Evolutionary conservation across 2,888 invertebrate species (phyloP).

Genomic region (Eristalis pertinax): DNA sequence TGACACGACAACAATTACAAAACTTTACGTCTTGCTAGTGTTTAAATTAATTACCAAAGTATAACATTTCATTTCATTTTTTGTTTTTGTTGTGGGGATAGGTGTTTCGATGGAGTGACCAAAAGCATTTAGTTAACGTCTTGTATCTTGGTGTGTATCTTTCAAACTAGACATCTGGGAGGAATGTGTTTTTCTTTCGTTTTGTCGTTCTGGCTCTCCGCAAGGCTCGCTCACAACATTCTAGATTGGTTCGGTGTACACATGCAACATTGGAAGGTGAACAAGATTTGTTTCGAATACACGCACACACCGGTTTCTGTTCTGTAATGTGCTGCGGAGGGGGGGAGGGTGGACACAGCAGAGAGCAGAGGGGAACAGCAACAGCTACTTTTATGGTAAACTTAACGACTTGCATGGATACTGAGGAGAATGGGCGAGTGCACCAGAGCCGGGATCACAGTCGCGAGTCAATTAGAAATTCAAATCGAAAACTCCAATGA

Average conservation of each 20-base stretch:
- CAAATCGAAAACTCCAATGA: constrained; percentile 58
- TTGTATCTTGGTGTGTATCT: constrained; percentile 18
- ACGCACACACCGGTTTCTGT: constrained; percentile 11
- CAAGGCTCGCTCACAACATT: not conserved
- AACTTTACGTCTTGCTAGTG: constrained; percentile 59
- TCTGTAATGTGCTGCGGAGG: too few species aligned
- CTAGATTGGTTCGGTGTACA: constrained; percentile 18
- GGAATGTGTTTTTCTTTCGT: constrained; percentile 24
- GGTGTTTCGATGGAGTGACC: constrained; percentile 22
- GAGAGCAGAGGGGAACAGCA: too few species aligned
- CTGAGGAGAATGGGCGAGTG: constrained; percentile 1
- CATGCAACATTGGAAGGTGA: constrained; percentile 69
- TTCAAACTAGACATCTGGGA: constrained; percentile 36
- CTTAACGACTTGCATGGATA: constrained; percentile 32
- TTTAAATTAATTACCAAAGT: constrained; percentile 58
- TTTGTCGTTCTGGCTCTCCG: not conserved
- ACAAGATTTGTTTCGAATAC: constrained; percentile 45
- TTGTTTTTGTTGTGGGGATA: not conserved
- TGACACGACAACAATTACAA: constrained; percentile 67
- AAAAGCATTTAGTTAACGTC: not conserved
- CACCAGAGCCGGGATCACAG: constrained; percentile 24
- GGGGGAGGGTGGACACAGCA: too few species aligned
- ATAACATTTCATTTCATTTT: not conserved
- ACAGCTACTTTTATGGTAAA: constrained; percentile 58
- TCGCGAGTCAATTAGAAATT: constrained; percentile 61